Percentiles rank a stretch among this genome's conserved stretches.
Conservation (phyloP, 2,797 vertebrate species). For the Microctenopoma stevenorrisi region DNA sequence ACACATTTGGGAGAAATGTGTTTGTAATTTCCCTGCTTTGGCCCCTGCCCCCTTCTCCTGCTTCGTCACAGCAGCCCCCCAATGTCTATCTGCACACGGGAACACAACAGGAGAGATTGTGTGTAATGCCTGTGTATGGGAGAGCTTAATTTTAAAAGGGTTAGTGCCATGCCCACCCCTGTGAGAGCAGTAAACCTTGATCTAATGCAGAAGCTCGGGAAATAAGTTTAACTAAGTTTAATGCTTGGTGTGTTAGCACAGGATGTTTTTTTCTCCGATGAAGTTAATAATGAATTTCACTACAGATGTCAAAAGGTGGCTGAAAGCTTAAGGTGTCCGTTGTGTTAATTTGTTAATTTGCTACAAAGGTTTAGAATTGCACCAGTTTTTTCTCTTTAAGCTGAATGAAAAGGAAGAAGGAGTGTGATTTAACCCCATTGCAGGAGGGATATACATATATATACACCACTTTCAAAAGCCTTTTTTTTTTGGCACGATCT, state of each 20-base stretch:
- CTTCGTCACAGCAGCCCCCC: conserved; percentile 46
- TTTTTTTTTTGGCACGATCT: conserved; percentile 38
- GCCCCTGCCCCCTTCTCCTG: conserved; percentile 23
- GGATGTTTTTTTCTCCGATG: conserved; percentile 12
- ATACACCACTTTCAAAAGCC: conserved; percentile 4
- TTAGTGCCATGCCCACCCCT: conserved; percentile 41
- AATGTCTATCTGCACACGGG: conserved; percentile 58
- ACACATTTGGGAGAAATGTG: conserved; percentile 74
- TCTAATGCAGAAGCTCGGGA: conserved; percentile 30
- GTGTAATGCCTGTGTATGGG: conserved; percentile 44
- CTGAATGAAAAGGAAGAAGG: too few species aligned
- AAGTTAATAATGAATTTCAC: conserved; percentile 40
- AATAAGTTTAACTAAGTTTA: conserved; percentile 30
- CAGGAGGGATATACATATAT: too few species aligned
- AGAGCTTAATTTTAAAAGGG: conserved; percentile 37
- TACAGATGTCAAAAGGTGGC: conserved; percentile 35
- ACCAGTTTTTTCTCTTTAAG: conserved; percentile 18
- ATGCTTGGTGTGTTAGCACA: not conserved
- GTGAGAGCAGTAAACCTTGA: conserved; percentile 44
- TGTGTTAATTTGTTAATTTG: conserved; percentile 42
- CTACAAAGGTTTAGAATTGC: conserved; percentile 36
- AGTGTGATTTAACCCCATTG: too few species aligned
- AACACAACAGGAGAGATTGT: conserved; percentile 58
- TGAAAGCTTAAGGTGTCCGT: conserved; percentile 39
- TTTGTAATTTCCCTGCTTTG: conserved; percentile 63